These are phyloP conservation scores for Entomyzon cyanotis DNA, from an alignment of 2,113 vertebrate genomes.

Conservation along the genomic window DNA sequence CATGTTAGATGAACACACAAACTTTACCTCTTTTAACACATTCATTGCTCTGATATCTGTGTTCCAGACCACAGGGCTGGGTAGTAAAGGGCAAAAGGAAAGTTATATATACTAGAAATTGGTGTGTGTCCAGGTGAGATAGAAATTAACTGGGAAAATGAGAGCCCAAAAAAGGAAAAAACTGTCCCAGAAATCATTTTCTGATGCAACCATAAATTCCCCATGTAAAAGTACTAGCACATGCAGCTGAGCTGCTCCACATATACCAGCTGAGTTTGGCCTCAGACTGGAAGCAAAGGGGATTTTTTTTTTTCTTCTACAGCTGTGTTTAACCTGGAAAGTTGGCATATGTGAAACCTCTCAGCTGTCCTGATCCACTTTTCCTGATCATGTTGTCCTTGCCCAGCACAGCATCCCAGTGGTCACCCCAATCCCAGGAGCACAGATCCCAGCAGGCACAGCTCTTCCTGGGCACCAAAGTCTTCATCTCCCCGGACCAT, in stretches of 20 bases:
- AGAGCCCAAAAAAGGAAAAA: neutral
- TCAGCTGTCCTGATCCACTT: neutral
- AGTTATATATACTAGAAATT: neutral
- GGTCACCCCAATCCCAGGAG: neutral
- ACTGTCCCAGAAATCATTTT: neutral
- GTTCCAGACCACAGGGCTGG: neutral
- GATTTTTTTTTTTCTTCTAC: neutral
- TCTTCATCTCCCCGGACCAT: neutral
- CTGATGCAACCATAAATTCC: neutral
- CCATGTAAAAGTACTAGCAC: neutral
- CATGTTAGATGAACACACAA: neutral
- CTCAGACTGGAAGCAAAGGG: neutral
- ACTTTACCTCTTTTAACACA: neutral
- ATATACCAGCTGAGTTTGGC: neutral
- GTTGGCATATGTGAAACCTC: neutral
- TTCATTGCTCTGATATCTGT: neutral
- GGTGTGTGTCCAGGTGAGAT: neutral
- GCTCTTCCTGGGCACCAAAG: neutral
- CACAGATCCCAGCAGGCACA: rapidly evolving
- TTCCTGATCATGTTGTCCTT: neutral
- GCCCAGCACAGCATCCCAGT: neutral
- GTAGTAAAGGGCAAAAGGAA: neutral
- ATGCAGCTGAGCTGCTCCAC: neutral
- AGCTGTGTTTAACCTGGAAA: neutral
- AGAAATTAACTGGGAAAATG: neutral